A percentile compares a stretch with the other conserved stretches of the same genome.
These are phyloP conservation scores for Hypanus sabinus DNA, from an alignment of 2,113 vertebrate species.

Conservation along the genomic window DNA sequence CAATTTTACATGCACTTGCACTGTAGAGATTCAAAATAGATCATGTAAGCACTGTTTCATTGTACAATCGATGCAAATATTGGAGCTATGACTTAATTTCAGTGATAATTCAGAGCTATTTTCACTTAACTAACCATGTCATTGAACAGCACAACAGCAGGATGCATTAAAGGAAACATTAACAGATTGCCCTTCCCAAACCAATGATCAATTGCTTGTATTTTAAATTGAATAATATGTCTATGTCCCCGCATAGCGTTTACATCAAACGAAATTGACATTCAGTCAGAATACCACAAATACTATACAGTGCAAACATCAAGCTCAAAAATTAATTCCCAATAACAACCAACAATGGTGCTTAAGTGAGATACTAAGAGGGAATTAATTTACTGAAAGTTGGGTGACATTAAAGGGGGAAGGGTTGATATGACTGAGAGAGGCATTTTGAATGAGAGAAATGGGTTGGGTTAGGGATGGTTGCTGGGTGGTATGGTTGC, in stretches of 20 bases:
- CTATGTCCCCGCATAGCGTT: background rate
- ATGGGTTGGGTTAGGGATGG: too few relatives aligned
- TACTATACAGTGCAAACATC: background rate
- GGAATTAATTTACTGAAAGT: background rate
- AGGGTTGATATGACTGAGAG: background rate
- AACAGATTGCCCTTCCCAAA: background rate
- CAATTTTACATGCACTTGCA: background rate
- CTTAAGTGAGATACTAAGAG: background rate
- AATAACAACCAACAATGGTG: background rate
- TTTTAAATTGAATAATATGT: background rate
- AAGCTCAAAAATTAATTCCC: background rate
- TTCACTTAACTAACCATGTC: conserved; percentile 17
- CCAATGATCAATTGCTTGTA: background rate
- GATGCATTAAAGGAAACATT: background rate
- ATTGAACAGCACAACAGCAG: background rate
- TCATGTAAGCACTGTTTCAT: background rate
- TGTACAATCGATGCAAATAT: background rate
- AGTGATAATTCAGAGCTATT: background rate
- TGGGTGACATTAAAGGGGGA: too few relatives aligned
- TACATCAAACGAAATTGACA: background rate
- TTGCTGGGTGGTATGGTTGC: background rate
- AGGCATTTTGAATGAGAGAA: background rate
- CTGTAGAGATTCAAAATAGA: background rate
- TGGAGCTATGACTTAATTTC: conserved; percentile 10
- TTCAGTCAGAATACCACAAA: background rate